phyloP scores from a whole-genome alignment of 1,140 invertebrate species.

The Brachionus angularis region DNA sequence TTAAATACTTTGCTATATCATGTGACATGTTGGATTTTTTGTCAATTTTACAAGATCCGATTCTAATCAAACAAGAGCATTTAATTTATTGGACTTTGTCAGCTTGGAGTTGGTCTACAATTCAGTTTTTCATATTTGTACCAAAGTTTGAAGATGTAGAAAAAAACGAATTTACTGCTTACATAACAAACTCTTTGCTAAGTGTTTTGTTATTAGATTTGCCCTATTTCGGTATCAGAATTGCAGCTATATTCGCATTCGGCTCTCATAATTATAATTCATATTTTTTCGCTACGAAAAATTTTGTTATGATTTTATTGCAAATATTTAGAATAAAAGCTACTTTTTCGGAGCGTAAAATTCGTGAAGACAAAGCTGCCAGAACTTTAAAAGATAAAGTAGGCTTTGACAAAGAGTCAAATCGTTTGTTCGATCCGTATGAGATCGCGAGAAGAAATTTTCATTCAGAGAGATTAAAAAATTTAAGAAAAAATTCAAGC shows the following conservation, averaged over 20 bases:
- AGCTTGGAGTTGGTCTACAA: conserved; percentile 25
- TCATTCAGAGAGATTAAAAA: background rate
- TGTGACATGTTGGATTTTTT: conserved; percentile 43
- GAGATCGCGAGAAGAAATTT: conserved; percentile 14
- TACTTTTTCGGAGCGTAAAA: conserved; percentile 27
- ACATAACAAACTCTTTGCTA: conserved; percentile 27
- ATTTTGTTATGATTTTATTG: conserved; percentile 30
- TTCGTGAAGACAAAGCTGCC: conserved; percentile 1
- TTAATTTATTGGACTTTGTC: conserved; percentile 26
- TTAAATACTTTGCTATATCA: conserved; percentile 41
- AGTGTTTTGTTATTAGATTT: conserved; percentile 27
- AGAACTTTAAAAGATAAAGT: conserved; percentile 3
- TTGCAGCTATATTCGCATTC: conserved; percentile 35
- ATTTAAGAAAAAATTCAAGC: conserved; percentile 2
- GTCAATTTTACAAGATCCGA: conserved; percentile 10
- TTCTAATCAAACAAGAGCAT: background rate
- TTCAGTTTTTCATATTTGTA: conserved; percentile 39
- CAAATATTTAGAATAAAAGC: conserved; percentile 39
- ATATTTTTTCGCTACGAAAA: conserved; percentile 39
- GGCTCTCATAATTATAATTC: conserved; percentile 42
- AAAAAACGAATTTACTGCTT: conserved; percentile 34
- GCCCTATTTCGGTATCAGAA: conserved; percentile 1
- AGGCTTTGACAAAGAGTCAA: conserved; percentile 21
- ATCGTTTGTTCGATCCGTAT: conserved; percentile 19
- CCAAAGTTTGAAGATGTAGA: conserved; percentile 12